Percentiles rank a stretch among this genome's conserved stretches.
These are phyloP conservation scores for Malacoctenus gilli DNA, from an alignment of 2,797 vertebrate genomes.

Conservation along the genomic window DNA sequence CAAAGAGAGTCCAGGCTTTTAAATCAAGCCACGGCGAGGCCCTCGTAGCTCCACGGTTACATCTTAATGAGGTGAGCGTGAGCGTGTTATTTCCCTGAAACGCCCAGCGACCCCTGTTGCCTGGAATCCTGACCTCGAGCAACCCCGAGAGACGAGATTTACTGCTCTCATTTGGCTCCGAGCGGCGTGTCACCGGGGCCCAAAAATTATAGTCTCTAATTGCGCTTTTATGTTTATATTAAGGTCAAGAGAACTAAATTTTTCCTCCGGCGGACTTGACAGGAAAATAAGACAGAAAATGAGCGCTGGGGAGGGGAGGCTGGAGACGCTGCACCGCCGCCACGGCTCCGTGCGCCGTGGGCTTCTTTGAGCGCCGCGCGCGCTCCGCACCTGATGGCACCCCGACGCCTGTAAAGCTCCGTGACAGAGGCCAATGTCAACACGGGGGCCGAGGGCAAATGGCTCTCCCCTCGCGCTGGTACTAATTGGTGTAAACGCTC, in stretches of 20 bases:
- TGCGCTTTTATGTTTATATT: conserved; percentile 66
- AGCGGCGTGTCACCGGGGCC: conserved; percentile 46
- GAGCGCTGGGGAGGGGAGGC: conserved; percentile 32
- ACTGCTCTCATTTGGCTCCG: conserved; percentile 61
- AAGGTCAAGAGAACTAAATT: conserved; percentile 53
- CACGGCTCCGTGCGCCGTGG: conserved; percentile 41
- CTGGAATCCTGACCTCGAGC: conserved; percentile 66
- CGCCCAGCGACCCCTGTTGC: conserved; percentile 48
- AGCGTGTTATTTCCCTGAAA: conserved; percentile 69
- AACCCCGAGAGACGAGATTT: conserved; percentile 64
- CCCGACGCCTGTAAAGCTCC: conserved; percentile 64
- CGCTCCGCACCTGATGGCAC: conserved; percentile 70
- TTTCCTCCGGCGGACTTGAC: conserved; percentile 40
- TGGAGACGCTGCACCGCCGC: conserved; percentile 33
- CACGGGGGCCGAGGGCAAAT: conserved; percentile 66
- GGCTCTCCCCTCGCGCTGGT: conserved; percentile 60
- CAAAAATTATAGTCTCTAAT: conserved; percentile 61
- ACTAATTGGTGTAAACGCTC: conserved; percentile 78
- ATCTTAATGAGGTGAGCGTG: conserved; percentile 71
- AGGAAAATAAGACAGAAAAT: conserved; percentile 44
- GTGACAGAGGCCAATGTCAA: conserved; percentile 73
- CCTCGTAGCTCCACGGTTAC: conserved; percentile 46
- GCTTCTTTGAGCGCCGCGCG: conserved; percentile 39
- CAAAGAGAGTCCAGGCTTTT: conserved; percentile 54
- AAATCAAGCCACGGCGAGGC: conserved; percentile 59